Evolutionary conservation across 2,113 vertebrate genomes (phyloP).

Genomic region (Plecotus auritus): DNA sequence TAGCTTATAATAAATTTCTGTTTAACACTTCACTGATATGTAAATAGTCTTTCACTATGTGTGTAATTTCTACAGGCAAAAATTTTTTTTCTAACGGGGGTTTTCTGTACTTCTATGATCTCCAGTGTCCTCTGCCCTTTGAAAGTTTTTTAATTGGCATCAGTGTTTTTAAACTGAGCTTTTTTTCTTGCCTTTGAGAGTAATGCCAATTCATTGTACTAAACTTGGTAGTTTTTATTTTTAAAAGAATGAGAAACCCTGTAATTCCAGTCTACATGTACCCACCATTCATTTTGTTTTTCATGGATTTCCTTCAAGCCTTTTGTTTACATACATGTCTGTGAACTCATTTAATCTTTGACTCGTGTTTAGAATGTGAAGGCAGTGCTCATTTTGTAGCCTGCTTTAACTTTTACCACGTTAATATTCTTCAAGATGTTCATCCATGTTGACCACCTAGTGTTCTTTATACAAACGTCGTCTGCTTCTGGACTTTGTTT

Average conservation of each 20-base stretch:
- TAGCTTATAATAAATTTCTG: neutral
- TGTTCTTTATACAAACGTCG: neutral
- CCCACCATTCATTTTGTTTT: neutral
- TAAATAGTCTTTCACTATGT: neutral
- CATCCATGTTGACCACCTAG: neutral
- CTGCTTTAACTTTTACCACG: neutral
- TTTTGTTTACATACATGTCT: neutral
- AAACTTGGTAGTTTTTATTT: neutral
- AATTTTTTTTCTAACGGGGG: neutral
- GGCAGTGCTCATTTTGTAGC: neutral
- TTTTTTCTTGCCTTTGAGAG: neutral
- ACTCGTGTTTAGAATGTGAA: neutral
- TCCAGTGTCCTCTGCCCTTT: neutral
- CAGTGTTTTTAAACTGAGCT: neutral
- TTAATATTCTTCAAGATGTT: constrained; percentile 8
- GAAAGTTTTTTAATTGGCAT: neutral
- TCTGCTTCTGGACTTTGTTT: constrained; percentile 8
- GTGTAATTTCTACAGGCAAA: neutral
- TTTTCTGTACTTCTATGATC: neutral
- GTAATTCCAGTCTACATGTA: neutral
- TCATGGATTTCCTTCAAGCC: neutral
- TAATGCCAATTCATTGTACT: neutral
- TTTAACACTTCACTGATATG: neutral
- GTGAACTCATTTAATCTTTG: neutral
- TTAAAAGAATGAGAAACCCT: neutral